phyloP scores from a whole-genome alignment of 2,113 vertebrate species.

The Caranx ignobilis region DNA sequence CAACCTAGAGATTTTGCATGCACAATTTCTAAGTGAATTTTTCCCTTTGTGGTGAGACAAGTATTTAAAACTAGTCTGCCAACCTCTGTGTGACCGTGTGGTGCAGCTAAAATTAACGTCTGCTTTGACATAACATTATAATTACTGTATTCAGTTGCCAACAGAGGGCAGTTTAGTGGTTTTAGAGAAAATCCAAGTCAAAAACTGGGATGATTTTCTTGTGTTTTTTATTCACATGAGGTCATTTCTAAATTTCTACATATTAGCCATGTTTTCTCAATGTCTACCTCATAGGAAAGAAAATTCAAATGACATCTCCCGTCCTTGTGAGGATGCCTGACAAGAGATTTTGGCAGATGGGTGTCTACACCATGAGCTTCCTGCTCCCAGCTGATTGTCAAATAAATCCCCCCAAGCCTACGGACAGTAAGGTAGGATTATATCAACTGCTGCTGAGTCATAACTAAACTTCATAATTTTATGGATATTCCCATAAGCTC shows the following conservation, averaged over 20 bases:
- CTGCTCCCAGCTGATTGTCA: conserved; percentile 77
- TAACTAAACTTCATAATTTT: background rate
- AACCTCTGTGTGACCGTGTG: background rate
- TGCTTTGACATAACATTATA: background rate
- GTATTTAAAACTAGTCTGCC: background rate
- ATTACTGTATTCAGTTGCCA: conserved; percentile 36
- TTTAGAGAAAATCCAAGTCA: background rate
- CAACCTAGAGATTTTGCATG: background rate
- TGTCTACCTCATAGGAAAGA: conserved; percentile 54
- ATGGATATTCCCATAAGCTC: background rate
- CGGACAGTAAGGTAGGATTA: conserved; percentile 57
- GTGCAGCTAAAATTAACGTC: conserved; percentile 8
- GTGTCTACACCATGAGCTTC: conserved; percentile 75
- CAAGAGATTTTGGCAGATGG: background rate
- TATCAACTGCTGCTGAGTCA: background rate
- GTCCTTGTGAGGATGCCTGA: conserved; percentile 64
- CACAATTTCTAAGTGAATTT: background rate
- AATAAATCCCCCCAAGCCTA: conserved; percentile 69
- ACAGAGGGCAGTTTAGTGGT: conserved; percentile 1
- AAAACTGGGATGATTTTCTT: background rate
- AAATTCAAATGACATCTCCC: conserved; percentile 81
- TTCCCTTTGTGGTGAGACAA: background rate
- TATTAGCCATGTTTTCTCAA: background rate
- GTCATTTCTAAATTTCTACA: too few relatives aligned
- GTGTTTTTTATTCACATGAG: background rate